Percentiles rank a stretch among this genome's conserved stretches.
Conservation (phyloP, 1,140 invertebrate species). For the Triops longicaudatus region DNA sequence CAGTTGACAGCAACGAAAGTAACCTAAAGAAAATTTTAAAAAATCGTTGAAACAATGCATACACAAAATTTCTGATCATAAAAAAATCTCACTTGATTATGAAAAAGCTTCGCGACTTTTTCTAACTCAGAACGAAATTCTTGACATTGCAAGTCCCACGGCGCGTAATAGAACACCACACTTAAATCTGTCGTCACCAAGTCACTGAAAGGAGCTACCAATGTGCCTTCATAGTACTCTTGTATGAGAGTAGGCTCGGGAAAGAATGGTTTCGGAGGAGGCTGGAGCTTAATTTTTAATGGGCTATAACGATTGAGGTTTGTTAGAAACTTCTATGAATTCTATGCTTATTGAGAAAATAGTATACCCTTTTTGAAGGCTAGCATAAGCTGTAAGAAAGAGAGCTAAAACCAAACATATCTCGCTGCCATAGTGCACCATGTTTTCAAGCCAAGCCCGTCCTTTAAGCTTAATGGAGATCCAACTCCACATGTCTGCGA, state of each 20-base stretch:
- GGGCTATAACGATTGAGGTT: background rate
- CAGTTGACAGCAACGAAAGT: background rate
- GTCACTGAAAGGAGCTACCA: background rate
- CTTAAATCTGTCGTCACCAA: background rate
- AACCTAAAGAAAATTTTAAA: background rate
- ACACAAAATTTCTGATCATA: background rate
- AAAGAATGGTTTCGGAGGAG: background rate
- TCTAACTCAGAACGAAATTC: background rate
- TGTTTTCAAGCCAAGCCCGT: slow-evolving; percentile 8
- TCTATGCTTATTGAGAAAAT: background rate
- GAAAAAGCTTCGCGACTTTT: background rate
- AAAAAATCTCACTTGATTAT: background rate
- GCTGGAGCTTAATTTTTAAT: background rate
- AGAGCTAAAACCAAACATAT: slow-evolving; percentile 7
- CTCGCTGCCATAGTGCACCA: background rate
- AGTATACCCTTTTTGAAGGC: background rate
- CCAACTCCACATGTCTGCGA: background rate
- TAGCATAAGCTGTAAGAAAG: background rate
- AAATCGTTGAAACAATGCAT: background rate
- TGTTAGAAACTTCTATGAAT: background rate
- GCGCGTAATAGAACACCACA: background rate
- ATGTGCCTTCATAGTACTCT: background rate
- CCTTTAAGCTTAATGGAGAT: background rate
- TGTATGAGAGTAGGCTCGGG: background rate
- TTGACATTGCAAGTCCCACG: background rate